A percentile compares a stretch with the other conserved stretches of the same genome.
These are phyloP conservation scores for Acrobasis repandana DNA, from an alignment of 2,888 invertebrate species.

Conservation along the genomic window DNA sequence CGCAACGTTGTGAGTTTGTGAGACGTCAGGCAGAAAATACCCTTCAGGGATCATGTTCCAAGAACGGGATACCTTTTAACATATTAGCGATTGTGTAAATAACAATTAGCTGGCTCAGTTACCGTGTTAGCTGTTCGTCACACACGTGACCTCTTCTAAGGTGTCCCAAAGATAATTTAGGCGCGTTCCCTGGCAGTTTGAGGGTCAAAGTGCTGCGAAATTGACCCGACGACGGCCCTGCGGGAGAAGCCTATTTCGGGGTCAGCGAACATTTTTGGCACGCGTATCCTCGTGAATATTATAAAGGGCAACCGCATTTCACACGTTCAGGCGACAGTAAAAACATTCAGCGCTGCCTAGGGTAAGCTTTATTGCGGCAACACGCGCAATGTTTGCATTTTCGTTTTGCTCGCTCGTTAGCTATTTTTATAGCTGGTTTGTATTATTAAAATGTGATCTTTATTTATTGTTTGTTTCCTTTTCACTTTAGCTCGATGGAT, in stretches of 20 bases:
- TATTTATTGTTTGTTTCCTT: not conserved
- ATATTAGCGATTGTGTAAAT: slow-evolving; percentile 38
- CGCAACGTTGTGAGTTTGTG: not conserved
- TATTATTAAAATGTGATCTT: not conserved
- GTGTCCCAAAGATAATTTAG: slow-evolving; percentile 68
- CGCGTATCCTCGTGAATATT: slow-evolving; percentile 61
- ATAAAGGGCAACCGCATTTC: slow-evolving; percentile 58
- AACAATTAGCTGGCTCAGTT: slow-evolving; percentile 41
- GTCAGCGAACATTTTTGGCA: slow-evolving; percentile 61
- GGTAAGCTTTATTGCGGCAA: slow-evolving; percentile 50
- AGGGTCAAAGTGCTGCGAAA: slow-evolving; percentile 66
- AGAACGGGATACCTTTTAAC: not conserved
- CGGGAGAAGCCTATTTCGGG: slow-evolving; percentile 58
- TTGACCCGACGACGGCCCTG: slow-evolving; percentile 55
- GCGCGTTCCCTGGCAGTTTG: slow-evolving; percentile 52
- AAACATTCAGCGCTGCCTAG: slow-evolving; percentile 52
- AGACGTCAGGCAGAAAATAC: not conserved
- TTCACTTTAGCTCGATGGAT: not conserved
- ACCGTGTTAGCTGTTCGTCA: slow-evolving; percentile 64
- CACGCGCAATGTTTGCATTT: slow-evolving; percentile 15
- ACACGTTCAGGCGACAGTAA: slow-evolving; percentile 58
- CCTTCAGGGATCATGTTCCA: slow-evolving; percentile 2
- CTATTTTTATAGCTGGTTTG: slow-evolving; percentile 7
- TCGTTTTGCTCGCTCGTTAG: slow-evolving; percentile 20
- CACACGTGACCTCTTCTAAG: slow-evolving; percentile 60